A percentile compares a stretch with the other conserved stretches of the same genome.
phyloP scores from a whole-genome alignment of 2,888 invertebrate species.

The Agapetus fuscipes region DNA sequence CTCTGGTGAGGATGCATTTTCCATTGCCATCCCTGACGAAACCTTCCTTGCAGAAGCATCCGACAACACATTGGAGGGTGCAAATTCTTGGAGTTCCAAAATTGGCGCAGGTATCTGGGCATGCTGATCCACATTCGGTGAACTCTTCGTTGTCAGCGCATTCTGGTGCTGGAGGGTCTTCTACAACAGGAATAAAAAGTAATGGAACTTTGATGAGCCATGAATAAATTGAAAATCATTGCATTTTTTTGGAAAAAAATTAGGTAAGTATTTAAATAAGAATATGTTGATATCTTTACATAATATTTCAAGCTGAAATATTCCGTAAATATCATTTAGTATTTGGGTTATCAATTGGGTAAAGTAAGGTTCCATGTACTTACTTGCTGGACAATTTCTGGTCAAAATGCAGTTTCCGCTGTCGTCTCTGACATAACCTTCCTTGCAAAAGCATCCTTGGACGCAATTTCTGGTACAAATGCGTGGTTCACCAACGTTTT shows the following conservation, averaged over 20 bases:
- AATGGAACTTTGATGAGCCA: too few relatives aligned
- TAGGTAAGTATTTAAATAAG: too few relatives aligned
- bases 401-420: constrained; percentile 8
- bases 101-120: constrained; percentile 3
- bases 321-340: too few relatives aligned
- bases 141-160: constrained; percentile 1
- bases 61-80: neutral
- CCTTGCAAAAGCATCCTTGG: constrained; percentile 12
- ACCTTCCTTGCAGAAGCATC: constrained; percentile 6
- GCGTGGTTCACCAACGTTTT: constrained; percentile 2
- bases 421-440: constrained; percentile 9
- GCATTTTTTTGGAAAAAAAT: too few relatives aligned
- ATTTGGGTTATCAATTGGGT: too few relatives aligned
- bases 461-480: constrained; percentile 8
- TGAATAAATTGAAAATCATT: too few relatives aligned
- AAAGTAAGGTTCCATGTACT: too few relatives aligned
- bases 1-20: neutral
- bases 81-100: neutral
- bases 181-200: too few relatives aligned
- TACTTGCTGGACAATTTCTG: constrained; percentile 6
- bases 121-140: constrained; percentile 2
- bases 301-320: too few relatives aligned
- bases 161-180: neutral
- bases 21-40: constrained; percentile 3
- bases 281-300: too few relatives aligned